Conservation (phyloP, 1,140 invertebrate species). For the Apis mellifera region Amel_HAv3.1 CM009941.2:13382001-13382500, state of each 20-base stretch:
- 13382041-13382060: constrained; percentile 12
- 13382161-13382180: not conserved
- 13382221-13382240: no score
- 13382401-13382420: not conserved
- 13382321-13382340: constrained; percentile 54
- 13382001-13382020: not conserved
- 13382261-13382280: not conserved
- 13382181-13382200: no score
- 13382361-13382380: constrained; percentile 11
- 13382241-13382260: constrained; percentile 4
- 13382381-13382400: constrained; percentile 3
- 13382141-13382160: fast-evolving
- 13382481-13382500: not conserved
- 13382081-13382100: no score
- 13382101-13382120: not conserved
- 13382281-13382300: constrained; percentile 33
- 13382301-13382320: constrained; percentile 58
- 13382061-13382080: not conserved
- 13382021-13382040: not conserved
- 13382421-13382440: not conserved
- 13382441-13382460: not conserved
- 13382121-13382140: not conserved
- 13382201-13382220: not conserved
- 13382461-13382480: not conserved
- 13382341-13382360: constrained; percentile 42